Conservation (phyloP, 2,888 invertebrate genomes). For the Isotomurus palustris region DNA sequence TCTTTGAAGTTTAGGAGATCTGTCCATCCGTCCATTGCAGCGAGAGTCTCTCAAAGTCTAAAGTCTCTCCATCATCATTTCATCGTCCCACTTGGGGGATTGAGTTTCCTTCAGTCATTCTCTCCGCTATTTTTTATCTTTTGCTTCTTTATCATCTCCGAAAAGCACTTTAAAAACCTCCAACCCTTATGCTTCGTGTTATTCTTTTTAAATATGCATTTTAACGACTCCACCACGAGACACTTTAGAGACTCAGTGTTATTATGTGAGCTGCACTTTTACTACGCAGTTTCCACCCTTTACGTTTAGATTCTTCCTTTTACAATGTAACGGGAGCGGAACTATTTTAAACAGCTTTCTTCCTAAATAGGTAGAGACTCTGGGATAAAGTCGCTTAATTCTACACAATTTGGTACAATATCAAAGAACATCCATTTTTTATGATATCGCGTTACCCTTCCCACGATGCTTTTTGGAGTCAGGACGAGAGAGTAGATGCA, state of each 20-base stretch:
- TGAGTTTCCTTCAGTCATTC: too few species aligned
- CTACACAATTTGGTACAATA: too few species aligned
- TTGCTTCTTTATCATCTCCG: background rate
- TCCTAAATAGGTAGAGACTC: background rate
- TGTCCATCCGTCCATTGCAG: background rate
- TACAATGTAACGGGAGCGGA: too few species aligned
- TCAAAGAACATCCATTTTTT: too few species aligned
- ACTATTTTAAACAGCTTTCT: too few species aligned
- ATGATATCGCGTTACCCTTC: too few species aligned
- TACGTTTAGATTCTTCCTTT: background rate
- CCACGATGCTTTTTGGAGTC: too few species aligned
- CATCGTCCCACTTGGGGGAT: too few species aligned
- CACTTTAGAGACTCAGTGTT: constrained; percentile 15
- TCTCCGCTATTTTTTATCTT: too few species aligned
- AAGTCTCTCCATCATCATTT: too few species aligned
- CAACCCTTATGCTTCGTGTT: background rate
- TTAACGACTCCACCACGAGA: constrained; percentile 29
- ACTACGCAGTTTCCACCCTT: background rate
- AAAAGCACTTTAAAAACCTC: background rate
- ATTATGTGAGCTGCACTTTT: background rate
- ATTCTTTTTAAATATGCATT: constrained; percentile 35
- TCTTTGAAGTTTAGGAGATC: background rate
- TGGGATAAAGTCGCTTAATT: too few species aligned
- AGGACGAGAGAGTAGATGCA: background rate
- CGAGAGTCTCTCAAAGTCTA: background rate